Conservation (phyloP, 2,797 vertebrate genomes). For the Glossophaga mutica region DNA sequence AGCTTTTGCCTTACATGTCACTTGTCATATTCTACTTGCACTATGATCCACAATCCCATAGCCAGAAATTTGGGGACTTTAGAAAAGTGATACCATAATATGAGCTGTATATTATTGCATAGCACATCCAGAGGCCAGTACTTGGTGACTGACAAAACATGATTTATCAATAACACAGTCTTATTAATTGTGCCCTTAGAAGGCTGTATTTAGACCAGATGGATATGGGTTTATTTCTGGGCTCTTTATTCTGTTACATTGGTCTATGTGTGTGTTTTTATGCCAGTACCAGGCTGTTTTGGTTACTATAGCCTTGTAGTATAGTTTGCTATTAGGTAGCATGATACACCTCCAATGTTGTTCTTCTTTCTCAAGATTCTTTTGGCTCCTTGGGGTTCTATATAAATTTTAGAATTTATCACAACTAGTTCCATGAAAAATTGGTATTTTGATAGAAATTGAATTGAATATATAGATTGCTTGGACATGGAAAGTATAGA, state of each 20-base stretch:
- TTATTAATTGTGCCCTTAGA: neutral
- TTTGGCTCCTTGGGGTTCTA: neutral
- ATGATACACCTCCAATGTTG: neutral
- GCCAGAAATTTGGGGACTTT: neutral
- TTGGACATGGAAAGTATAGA: neutral
- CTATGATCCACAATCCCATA: neutral
- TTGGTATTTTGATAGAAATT: neutral
- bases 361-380: neutral
- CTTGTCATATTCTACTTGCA: neutral
- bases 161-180: neutral
- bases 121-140: neutral
- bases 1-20: neutral
- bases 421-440: neutral
- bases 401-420: neutral
- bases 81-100: neutral
- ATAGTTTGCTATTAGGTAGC: neutral
- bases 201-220: neutral
- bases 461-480: neutral
- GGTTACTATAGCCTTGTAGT: neutral
- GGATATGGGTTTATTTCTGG: neutral
- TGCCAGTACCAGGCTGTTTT: neutral
- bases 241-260: neutral
- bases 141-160: neutral
- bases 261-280: neutral
- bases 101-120: neutral